phyloP scores from a whole-genome alignment of 2,797 vertebrate species.

The Scyliorhinus canicula region DNA sequence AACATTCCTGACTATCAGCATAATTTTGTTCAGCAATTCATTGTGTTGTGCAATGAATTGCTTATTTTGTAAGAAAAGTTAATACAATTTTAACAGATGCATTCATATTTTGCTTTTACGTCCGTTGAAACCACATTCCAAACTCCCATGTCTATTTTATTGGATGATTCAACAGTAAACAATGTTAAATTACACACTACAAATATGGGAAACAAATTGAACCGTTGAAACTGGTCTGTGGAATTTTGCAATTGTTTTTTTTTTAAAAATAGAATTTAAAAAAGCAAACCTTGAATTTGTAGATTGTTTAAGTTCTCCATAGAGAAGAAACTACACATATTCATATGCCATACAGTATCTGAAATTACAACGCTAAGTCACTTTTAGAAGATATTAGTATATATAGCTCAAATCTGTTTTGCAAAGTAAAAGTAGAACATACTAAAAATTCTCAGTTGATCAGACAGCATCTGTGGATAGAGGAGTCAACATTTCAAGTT shows the following conservation, averaged over 20 bases:
- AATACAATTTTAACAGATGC: background rate
- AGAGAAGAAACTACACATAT: background rate
- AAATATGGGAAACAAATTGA: background rate
- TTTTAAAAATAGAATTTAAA: background rate
- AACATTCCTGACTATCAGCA: background rate
- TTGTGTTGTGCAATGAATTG: background rate
- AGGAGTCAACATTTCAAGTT: background rate
- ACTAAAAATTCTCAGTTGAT: background rate
- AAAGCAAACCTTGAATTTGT: background rate
- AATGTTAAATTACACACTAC: background rate
- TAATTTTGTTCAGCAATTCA: background rate
- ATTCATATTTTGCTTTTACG: background rate
- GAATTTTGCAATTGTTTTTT: background rate
- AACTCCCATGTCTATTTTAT: background rate
- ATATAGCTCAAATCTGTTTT: background rate
- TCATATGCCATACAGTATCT: background rate
- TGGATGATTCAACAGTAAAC: background rate
- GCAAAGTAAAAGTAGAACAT: background rate
- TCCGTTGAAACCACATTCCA: background rate
- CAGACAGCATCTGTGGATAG: background rate
- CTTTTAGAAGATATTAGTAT: background rate
- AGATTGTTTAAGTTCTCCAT: background rate
- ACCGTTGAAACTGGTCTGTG: background rate
- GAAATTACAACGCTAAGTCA: background rate
- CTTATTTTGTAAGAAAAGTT: background rate